A percentile compares a stretch with the other conserved stretches of the same genome.
Conservation (phyloP, 1,140 invertebrate species). For the Drosophila arawakana region DNA sequence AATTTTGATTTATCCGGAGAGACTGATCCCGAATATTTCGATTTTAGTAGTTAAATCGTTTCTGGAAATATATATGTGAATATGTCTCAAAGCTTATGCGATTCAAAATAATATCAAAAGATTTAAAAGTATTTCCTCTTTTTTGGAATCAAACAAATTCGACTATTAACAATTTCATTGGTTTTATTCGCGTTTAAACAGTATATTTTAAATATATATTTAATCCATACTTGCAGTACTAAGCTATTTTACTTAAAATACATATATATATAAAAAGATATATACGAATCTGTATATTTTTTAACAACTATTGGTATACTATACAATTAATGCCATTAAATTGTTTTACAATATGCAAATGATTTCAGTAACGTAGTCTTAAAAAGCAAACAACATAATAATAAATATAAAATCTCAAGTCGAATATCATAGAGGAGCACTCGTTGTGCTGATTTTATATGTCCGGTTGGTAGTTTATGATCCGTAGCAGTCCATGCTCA, state of each 20-base stretch:
- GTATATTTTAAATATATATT: conserved; percentile 9
- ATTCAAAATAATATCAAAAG: background rate
- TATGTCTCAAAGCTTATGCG: background rate
- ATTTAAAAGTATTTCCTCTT: background rate
- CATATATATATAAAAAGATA: conserved; percentile 1
- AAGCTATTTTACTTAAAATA: conserved; percentile 19
- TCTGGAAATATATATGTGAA: background rate
- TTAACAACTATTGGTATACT: conserved; percentile 3
- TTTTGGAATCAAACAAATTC: background rate
- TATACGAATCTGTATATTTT: background rate
- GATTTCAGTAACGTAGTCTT: conserved; percentile 3
- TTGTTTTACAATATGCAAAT: conserved; percentile 27
- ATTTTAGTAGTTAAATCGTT: background rate
- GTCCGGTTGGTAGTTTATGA: conserved; percentile 54
- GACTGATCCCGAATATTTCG: background rate
- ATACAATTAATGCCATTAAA: conserved; percentile 28
- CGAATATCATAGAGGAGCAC: background rate
- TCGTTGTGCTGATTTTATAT: conserved; percentile 26
- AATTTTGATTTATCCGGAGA: conserved; percentile 11
- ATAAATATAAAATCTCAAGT: conserved; percentile 30
- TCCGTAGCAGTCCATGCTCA: conserved; percentile 73
- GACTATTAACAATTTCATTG: conserved; percentile 4
- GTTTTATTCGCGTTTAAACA: conserved; percentile 28
- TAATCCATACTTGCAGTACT: conserved; percentile 25
- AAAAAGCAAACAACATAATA: conserved; percentile 16